Evolutionary conservation across 2,797 vertebrate species (phyloP).

Genomic region (Discoglossus pictus): DNA sequence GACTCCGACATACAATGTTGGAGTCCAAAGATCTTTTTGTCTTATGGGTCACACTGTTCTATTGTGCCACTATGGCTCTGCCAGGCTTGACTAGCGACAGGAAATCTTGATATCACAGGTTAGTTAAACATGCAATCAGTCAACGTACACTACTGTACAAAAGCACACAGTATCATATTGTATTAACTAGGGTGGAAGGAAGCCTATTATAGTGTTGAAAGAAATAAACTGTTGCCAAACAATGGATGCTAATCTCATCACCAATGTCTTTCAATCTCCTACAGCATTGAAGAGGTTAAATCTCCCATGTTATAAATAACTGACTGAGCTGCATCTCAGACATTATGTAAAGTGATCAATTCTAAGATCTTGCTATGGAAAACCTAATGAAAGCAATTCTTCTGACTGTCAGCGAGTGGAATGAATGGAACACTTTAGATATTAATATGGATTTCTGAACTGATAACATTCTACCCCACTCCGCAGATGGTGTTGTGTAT

Average conservation of each 20-base stretch:
- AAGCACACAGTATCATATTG: not conserved
- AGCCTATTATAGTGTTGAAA: not conserved
- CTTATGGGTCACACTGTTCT: constrained; percentile 6
- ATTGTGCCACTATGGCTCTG: constrained; percentile 1
- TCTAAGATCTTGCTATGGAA: constrained; percentile 51
- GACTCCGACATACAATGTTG: constrained; percentile 3
- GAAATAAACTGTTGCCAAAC: not conserved
- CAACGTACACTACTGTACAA: constrained; percentile 5
- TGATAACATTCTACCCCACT: constrained; percentile 48
- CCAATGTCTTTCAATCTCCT: not conserved
- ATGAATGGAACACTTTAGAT: constrained; percentile 53
- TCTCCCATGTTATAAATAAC: constrained; percentile 45
- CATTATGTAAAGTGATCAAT: constrained; percentile 54
- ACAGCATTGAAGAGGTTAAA: constrained; percentile 26
- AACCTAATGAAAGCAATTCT: constrained; percentile 54
- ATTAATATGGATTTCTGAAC: constrained; percentile 53
- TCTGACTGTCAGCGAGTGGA: constrained; percentile 49
- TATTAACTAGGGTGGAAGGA: not conserved
- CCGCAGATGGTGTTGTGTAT: constrained; percentile 52
- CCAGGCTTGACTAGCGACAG: not conserved
- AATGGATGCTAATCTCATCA: not conserved
- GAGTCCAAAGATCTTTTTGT: not conserved
- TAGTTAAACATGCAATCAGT: constrained; percentile 14
- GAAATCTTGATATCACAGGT: constrained; percentile 17
- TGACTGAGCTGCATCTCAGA: constrained; percentile 47